Evolutionary conservation across 2,888 invertebrate genomes (phyloP).

Genomic region (Orchesellides sinensis): DNA sequence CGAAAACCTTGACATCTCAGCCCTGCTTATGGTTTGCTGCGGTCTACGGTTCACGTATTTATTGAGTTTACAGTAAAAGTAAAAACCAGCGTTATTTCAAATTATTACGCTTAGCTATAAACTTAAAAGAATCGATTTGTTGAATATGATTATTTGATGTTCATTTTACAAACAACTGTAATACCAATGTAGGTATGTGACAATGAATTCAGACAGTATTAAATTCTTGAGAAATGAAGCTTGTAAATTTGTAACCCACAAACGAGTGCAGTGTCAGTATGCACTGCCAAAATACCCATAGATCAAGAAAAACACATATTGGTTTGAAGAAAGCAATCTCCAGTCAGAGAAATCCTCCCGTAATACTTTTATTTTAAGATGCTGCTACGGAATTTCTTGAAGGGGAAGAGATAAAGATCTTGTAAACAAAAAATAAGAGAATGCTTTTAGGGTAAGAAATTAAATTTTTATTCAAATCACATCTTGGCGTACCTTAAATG

Average conservation of each 20-base stretch:
- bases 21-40: too few relatives aligned
- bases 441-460: constrained; percentile 65
- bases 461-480: constrained; percentile 71
- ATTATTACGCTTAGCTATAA: too few relatives aligned
- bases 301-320: constrained; percentile 9
- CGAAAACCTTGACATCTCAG: too few relatives aligned
- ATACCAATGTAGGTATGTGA: neutral
- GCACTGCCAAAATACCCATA: constrained; percentile 9
- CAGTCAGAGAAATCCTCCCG: constrained; percentile 6
- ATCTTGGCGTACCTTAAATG: constrained; percentile 23
- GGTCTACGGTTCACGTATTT: too few relatives aligned
- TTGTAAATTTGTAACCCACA: neutral
- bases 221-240: constrained; percentile 18
- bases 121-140: too few relatives aligned
- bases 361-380: too few relatives aligned
- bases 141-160: too few relatives aligned
- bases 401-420: constrained; percentile 56
- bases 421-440: constrained; percentile 56
- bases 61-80: too few relatives aligned
- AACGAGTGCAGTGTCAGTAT: neutral
- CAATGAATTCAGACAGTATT: constrained; percentile 26
- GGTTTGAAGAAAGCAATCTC: neutral
- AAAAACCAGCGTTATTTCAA: too few relatives aligned
- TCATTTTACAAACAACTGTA: neutral
- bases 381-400: constrained; percentile 38